Evolutionary conservation across 2,797 vertebrate species (phyloP).

Genomic region (Apogon talboti): DNA sequence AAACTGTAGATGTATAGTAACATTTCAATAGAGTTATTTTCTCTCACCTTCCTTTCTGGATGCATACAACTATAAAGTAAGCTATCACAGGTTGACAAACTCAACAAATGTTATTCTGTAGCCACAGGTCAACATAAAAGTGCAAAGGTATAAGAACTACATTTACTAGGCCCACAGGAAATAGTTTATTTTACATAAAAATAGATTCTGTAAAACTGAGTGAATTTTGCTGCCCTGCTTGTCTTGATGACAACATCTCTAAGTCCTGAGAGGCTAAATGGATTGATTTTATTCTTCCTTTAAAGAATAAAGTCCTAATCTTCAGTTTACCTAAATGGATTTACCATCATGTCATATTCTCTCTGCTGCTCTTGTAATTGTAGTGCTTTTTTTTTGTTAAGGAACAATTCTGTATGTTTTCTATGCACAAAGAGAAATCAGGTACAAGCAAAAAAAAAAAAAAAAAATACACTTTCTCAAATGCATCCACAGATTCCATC

Average conservation of each 20-base stretch:
- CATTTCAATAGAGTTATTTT: too few relatives aligned
- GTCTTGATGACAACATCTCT: slow-evolving; percentile 2
- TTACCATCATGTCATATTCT: background rate
- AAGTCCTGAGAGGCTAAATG: slow-evolving; percentile 21
- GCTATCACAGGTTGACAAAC: background rate
- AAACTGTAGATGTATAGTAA: too few relatives aligned
- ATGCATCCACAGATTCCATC: slow-evolving; percentile 11
- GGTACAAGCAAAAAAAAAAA: slow-evolving; percentile 7
- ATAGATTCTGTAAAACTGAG: background rate
- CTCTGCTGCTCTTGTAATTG: slow-evolving; percentile 16
- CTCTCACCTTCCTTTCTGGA: too few relatives aligned
- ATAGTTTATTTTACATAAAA: too few relatives aligned
- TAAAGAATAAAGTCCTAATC: background rate
- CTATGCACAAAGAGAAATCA: slow-evolving; percentile 16
- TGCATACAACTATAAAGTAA: slow-evolving; percentile 5
- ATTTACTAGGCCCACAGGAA: background rate
- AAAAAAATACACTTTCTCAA: slow-evolving; percentile 13
- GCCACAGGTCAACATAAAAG: slow-evolving; percentile 1
- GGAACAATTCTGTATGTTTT: slow-evolving; percentile 14
- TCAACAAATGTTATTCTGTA: slow-evolving; percentile 5
- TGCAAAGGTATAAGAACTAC: background rate
- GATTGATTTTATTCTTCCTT: background rate
- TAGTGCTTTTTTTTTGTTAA: slow-evolving; percentile 8
- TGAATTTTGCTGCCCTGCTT: background rate
- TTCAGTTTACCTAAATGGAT: background rate